Evolutionary conservation across 2,888 invertebrate genomes (phyloP), one percentile per base, ranked within the genome.

Genomic region (Cephus sareptanus): DNA sequence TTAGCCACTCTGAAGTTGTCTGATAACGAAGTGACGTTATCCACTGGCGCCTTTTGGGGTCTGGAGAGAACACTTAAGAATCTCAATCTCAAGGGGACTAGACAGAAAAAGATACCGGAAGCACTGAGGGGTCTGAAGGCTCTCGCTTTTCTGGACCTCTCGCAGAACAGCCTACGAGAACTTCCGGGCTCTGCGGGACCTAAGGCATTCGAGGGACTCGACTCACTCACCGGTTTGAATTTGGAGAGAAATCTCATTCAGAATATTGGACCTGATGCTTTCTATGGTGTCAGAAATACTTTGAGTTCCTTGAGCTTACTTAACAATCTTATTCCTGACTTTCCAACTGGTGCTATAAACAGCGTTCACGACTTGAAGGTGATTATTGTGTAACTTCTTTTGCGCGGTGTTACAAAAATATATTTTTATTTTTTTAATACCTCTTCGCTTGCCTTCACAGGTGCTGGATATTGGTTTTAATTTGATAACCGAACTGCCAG

Each of bases 401-500:
- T 31, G 12, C 56, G 2, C 9, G 9, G 23, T 56, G 23, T 23
- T 56, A 56, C 23, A 23, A 56, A 23, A 23, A 23, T 23, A 56
- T 56, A 23, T 56, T 15, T 6, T 40, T 15, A 9, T 15, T 23
- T 56, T 35, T 35, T 12, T 1, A 35, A 56, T 23, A 71, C 31
- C 71, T 71, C 71, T 31, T 71, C 11, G 0, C 31, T 30, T 70
- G 13, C 31, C 31, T 34, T 30, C 6, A 34, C 87, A 94, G 94
- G 98, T 98, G 13, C 92, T 98, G 83, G 98, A 98, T 90, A 96
- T 98, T 83, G 98, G 98, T 75, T 98, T 98, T 91, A 98, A 98
- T 93, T 93, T 97, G 83, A 92, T 98, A 82, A 96, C 96, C 74
- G 95, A 95, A 86, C 92, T 98, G 84, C 97, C 98, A 13, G 92